Evolutionary conservation across 2,797 vertebrate genomes (phyloP).

Genomic region (Petrocephalus sullivani): DNA sequence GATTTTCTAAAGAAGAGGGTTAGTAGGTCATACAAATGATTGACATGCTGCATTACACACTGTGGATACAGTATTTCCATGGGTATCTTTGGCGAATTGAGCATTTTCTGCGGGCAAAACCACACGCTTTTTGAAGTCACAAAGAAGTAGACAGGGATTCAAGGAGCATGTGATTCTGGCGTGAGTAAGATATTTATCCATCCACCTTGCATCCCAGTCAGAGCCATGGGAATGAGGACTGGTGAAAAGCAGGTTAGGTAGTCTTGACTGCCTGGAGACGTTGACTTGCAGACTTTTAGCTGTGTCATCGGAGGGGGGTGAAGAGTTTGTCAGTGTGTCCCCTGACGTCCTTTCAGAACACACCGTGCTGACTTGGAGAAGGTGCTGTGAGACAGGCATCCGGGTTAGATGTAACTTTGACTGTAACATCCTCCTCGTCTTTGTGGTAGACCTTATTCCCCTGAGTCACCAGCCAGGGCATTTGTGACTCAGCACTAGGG

Average conservation of each 20-base stretch:
- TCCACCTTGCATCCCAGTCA: background rate
- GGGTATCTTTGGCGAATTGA: background rate
- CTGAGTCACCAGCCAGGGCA: background rate
- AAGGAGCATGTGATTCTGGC: conserved; percentile 13
- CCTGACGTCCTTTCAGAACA: background rate
- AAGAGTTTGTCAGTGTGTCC: background rate
- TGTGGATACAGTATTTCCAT: background rate
- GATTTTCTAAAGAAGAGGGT: conserved; percentile 44
- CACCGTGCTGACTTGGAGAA: background rate
- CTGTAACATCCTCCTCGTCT: background rate
- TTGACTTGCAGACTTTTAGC: background rate
- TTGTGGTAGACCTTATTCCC: background rate
- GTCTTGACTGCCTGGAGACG: background rate
- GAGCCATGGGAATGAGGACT: background rate
- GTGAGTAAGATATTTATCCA: background rate
- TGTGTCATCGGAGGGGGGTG: background rate
- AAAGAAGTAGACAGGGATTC: conserved; percentile 23
- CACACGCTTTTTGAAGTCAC: conserved; percentile 15
- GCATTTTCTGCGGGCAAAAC: background rate
- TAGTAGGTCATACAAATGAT: conserved; percentile 49
- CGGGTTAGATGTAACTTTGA: background rate
- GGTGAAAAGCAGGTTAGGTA: background rate
- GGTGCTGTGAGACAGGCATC: background rate
- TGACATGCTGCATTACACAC: conserved; percentile 28
- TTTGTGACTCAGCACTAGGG: background rate